Evolutionary conservation across 2,113 vertebrate genomes (phyloP).

Genomic region (Odobenus rosmarus): DNA sequence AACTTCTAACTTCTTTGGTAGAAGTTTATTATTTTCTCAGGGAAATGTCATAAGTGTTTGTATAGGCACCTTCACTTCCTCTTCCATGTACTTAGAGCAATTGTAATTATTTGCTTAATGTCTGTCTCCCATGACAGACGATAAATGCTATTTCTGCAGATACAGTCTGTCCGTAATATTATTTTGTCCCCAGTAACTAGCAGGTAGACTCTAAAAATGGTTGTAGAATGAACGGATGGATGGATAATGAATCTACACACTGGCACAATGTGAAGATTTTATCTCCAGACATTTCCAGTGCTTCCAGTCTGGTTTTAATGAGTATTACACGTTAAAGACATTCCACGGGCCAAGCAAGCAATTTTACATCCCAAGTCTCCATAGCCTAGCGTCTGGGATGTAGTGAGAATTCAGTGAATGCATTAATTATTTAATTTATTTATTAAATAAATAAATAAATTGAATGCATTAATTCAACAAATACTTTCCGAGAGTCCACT

Average conservation of each 20-base stretch:
- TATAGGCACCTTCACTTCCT: not conserved
- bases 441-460: too few species aligned
- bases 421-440: too few species aligned
- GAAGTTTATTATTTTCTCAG: not conserved
- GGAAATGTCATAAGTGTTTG: not conserved
- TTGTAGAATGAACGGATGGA: not conserved
- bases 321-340: not conserved
- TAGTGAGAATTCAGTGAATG: not conserved
- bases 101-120: not conserved
- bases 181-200: not conserved
- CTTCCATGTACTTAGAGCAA: not conserved
- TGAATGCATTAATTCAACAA: not conserved
- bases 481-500: not conserved
- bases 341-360: not conserved
- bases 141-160: not conserved
- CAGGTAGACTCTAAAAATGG: not conserved
- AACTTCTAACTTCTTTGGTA: not conserved
- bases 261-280: not conserved
- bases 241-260: not conserved
- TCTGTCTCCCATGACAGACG: not conserved
- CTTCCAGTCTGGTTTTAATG: not conserved
- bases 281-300: not conserved
- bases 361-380: not conserved
- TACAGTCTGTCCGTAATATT: not conserved
- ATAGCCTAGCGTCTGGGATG: not conserved